Evolutionary conservation across 2,888 invertebrate genomes (phyloP), one percentile per base, ranked within the genome.

Genomic region (Autographa gamma): DNA sequence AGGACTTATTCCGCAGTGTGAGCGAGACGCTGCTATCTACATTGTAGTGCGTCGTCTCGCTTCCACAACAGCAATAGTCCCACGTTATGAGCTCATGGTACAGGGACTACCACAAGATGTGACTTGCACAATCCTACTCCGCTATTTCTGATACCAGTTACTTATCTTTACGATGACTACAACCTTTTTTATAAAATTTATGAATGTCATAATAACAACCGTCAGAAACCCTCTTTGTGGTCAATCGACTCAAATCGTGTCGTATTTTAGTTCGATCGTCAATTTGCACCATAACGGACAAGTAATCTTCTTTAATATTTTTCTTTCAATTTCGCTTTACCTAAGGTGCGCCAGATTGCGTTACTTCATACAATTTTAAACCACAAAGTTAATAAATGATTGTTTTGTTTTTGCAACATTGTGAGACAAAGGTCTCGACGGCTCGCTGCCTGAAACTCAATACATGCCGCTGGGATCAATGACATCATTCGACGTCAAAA

Each of bases 121-220:
- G 95, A 93, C 93, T 93, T 93, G 94, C 93, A 92, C 90, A 93
- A 93, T 87, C 82, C 73, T 54, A 71, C 89, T 87, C 89, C 89
- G 91, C 91, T 92, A 92, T 92, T 92, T 92, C 88, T 87, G 89
- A 89, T 88, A 86, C 85, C 87, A 80, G 87, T 85, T 80, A 77
- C 78, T 74, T 80, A 79, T 66, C 70, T 85, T 83, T 87, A 83
- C 80, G 85, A 87, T 82, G 84, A 86, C 81, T 83, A 82, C 76
- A 77, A 64, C 73, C 77, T 86, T 88, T 88, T 82, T 83, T 70
- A 80, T 81, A 78, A 74, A 77, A 76, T 81, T 85, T 83, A 83
- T 80, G 74, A 83, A 79, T 70, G 69, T 81, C 79, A 81, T 77
- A 81, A 82, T 73, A 80, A 84, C 8, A 85, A 77, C 76, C 79